Conservation (phyloP, 2,797 vertebrate species). For the Gymnothorax javanicus region DNA sequence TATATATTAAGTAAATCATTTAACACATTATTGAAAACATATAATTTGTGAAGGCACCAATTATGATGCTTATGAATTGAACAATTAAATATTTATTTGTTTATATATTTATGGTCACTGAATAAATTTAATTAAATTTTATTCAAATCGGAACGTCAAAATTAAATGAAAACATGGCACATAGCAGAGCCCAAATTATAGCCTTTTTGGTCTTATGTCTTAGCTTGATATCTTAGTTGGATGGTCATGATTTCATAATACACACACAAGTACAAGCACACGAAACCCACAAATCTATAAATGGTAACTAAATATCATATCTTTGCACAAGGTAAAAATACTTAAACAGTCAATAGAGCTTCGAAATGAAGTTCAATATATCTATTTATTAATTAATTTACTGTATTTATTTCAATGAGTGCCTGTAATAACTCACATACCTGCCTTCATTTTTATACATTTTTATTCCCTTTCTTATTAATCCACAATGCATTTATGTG, state of each 20-base stretch:
- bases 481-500: conserved; percentile 18
- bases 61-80: no score
- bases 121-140: not conserved
- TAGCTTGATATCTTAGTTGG: not conserved
- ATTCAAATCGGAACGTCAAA: not conserved
- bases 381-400: conserved; percentile 56
- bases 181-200: not conserved
- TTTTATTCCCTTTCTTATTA: not conserved
- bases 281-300: not conserved
- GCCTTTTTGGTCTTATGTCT: not conserved
- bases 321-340: conserved; percentile 12
- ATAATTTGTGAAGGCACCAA: no score
- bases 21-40: no score
- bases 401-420: conserved; percentile 62
- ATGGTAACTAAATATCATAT: not conserved
- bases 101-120: not conserved
- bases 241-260: not conserved
- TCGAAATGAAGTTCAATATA: conserved; percentile 42
- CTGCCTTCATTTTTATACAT: conserved; percentile 60
- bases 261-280: not conserved
- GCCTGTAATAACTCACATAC: conserved; percentile 28
- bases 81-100: no score
- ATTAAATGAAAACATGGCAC: not conserved
- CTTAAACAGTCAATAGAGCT: not conserved
- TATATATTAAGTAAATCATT: not conserved